These are phyloP conservation scores for Nomada goodeniana DNA, from an alignment of 2,888 invertebrate genomes.

Conservation along the genomic window DNA sequence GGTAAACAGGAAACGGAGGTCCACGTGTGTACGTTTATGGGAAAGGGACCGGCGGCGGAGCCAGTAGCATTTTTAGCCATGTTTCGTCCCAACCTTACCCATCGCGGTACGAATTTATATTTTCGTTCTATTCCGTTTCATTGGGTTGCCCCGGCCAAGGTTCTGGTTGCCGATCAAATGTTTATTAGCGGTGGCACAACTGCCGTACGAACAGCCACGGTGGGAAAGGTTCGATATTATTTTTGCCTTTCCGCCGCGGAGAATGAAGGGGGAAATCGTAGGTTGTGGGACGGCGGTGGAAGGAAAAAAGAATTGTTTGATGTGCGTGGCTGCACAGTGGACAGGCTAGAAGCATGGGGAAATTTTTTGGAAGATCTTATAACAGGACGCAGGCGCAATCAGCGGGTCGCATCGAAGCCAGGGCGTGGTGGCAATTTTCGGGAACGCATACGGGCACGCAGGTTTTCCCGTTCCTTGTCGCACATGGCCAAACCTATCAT, in stretches of 20 bases:
- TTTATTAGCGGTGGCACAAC: too few species aligned
- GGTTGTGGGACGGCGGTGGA: too few species aligned
- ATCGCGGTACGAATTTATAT: background rate
- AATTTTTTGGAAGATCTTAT: conserved; percentile 35
- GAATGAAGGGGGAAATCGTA: too few species aligned
- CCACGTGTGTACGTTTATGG: conserved; percentile 9
- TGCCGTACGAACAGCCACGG: too few species aligned
- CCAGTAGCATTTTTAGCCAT: background rate
- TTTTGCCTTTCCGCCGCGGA: background rate
- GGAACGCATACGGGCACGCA: conserved; percentile 45
- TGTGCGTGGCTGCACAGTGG: background rate
- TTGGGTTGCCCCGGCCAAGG: too few species aligned
- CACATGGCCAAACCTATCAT: background rate
- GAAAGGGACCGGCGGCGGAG: background rate
- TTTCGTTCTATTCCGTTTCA: too few species aligned
- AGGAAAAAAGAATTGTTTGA: conserved; percentile 25
- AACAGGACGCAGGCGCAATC: conserved; percentile 46
- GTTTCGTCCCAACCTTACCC: background rate
- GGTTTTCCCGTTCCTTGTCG: conserved; percentile 37
- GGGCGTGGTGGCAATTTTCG: conserved; percentile 72
- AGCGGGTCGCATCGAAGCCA: conserved; percentile 47
- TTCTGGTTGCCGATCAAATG: too few species aligned
- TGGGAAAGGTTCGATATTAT: too few species aligned
- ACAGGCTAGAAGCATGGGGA: background rate
- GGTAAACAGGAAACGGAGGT: conserved; percentile 35